These are phyloP conservation scores for Drosophila atripex DNA, from an alignment of 2,888 invertebrate genomes.

Conservation along the genomic window DNA sequence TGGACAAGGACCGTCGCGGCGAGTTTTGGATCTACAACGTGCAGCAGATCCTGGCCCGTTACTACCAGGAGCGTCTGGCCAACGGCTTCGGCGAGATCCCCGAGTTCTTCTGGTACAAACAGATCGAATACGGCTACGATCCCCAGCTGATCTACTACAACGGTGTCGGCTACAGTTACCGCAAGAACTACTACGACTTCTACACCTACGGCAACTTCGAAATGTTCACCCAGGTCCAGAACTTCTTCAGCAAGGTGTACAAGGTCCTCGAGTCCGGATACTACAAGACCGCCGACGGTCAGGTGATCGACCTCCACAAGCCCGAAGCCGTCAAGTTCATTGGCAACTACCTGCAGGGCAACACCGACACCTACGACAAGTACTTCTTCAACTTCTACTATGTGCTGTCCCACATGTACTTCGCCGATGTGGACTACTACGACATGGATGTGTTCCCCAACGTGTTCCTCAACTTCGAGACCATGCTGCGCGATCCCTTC, in stretches of 20 bases:
- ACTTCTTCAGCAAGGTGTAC: constrained; percentile 84
- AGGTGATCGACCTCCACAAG: constrained; percentile 86
- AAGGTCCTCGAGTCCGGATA: constrained; percentile 85
- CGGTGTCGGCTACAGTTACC: constrained; percentile 86
- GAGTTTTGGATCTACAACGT: constrained; percentile 88
- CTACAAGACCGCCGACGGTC: constrained; percentile 84
- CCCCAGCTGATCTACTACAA: constrained; percentile 87
- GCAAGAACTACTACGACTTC: constrained; percentile 84
- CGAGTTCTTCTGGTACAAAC: constrained; percentile 85
- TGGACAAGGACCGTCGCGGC: constrained; percentile 86
- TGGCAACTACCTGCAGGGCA: constrained; percentile 88
- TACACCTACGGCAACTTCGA: constrained; percentile 76
- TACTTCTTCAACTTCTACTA: constrained; percentile 78
- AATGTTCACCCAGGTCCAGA: constrained; percentile 66
- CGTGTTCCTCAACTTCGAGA: constrained; percentile 87
- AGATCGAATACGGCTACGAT: constrained; percentile 85
- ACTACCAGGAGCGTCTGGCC: constrained; percentile 88
- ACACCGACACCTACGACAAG: constrained; percentile 79
- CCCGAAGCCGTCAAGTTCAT: constrained; percentile 87
- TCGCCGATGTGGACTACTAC: constrained; percentile 68
- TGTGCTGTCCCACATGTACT: constrained; percentile 74
- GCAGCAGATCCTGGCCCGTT: constrained; percentile 88
- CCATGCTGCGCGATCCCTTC: constrained; percentile 89
- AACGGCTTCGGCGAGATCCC: constrained; percentile 87
- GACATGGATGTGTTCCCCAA: constrained; percentile 82